A percentile compares a stretch with the other conserved stretches of the same genome.
phyloP scores from a whole-genome alignment of 2,113 vertebrate species.

The Corythaeola cristata region DNA sequence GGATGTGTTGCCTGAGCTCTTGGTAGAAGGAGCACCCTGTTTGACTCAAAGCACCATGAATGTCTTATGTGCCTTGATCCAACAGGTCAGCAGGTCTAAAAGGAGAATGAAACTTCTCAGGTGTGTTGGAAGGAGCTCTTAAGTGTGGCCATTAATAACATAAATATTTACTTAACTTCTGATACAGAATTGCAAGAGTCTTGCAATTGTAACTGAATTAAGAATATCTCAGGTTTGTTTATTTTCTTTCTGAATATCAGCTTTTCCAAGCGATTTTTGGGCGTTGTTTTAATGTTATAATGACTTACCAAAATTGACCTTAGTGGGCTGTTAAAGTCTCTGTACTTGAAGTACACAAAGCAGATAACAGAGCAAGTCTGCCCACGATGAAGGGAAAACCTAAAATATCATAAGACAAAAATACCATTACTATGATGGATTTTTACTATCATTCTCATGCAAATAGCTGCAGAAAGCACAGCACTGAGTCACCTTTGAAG shows the following conservation, averaged over 20 bases:
- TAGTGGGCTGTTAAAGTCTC: not conserved
- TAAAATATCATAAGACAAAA: not conserved
- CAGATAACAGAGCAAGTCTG: not conserved
- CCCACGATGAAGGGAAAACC: not conserved
- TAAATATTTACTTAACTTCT: not conserved
- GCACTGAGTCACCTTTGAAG: not conserved
- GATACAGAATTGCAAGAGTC: not conserved
- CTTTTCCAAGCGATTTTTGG: not conserved
- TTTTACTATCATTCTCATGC: not conserved
- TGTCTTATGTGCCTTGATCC: too few species aligned
- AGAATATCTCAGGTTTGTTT: rapidly evolving
- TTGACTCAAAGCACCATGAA: not conserved
- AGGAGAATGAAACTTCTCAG: not conserved
- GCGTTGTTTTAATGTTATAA: not conserved
- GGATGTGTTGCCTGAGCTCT: not conserved
- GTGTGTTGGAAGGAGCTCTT: not conserved
- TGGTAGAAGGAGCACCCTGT: not conserved
- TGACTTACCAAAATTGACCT: not conserved
- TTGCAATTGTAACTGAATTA: not conserved
- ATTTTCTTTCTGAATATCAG: not conserved
- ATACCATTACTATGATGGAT: not conserved
- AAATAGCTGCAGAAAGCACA: not conserved
- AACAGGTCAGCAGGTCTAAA: not conserved
- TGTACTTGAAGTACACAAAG: not conserved
- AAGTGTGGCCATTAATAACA: not conserved